These are phyloP conservation scores for Eulemur coronatus DNA, from an alignment of 2,797 vertebrate genomes.

Conservation along the genomic window DNA sequence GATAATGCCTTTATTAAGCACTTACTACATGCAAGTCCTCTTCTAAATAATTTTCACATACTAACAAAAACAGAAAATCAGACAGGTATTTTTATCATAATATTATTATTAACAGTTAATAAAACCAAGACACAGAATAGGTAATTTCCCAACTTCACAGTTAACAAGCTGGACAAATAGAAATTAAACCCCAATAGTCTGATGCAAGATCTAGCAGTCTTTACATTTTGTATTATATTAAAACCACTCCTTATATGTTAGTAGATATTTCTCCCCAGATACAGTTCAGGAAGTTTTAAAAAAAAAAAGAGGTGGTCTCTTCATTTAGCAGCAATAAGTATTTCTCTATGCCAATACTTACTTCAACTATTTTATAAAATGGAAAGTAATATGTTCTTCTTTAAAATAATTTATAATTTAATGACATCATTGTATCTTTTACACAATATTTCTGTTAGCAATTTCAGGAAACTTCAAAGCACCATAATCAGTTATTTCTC, in stretches of 20 bases:
- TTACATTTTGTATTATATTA: not conserved
- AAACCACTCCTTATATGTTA: not conserved
- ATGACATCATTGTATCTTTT: not conserved
- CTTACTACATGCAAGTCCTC: not conserved
- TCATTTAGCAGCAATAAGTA: not conserved
- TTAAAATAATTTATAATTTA: conserved; percentile 10
- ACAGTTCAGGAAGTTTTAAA: not conserved
- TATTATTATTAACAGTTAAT: not conserved
- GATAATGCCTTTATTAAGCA: not conserved
- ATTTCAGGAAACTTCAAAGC: conserved; percentile 22
- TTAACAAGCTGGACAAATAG: not conserved
- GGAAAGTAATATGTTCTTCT: not conserved
- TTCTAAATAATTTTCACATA: not conserved
- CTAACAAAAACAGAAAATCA: not conserved
- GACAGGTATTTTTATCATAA: not conserved
- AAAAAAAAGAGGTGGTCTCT: not conserved
- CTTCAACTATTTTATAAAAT: conserved; percentile 17
- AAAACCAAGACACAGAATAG: not conserved
- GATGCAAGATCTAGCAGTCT: not conserved
- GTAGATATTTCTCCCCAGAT: not conserved
- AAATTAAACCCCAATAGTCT: not conserved
- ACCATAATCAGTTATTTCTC: not conserved
- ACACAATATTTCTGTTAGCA: not conserved
- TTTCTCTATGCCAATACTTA: conserved; percentile 6
- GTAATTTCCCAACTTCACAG: not conserved